Conservation (phyloP, 2,113 vertebrate genomes). For the Saguinus imperator region DNA sequence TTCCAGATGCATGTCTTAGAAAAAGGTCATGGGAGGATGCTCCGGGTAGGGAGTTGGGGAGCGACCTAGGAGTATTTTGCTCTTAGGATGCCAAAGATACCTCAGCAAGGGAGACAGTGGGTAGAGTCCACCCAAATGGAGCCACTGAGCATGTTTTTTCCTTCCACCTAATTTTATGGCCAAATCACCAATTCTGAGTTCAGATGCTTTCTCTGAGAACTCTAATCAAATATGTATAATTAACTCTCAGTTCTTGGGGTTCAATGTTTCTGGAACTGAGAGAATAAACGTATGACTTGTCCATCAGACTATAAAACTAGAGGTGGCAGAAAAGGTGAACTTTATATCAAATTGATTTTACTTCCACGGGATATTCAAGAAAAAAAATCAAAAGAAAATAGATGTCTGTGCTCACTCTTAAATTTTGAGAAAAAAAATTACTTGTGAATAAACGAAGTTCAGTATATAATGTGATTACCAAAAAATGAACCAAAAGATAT, state of each 20-base stretch:
- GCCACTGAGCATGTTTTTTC: not conserved
- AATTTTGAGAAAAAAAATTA: slow-evolving; percentile 57
- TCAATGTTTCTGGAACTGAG: slow-evolving; percentile 34
- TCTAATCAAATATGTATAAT: slow-evolving; percentile 44
- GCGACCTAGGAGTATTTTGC: not conserved
- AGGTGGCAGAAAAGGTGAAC: not conserved
- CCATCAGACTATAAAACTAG: slow-evolving; percentile 46
- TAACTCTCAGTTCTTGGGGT: not conserved
- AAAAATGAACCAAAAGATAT: slow-evolving; percentile 47
- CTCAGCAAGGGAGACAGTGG: not conserved
- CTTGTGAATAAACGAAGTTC: slow-evolving; percentile 61
- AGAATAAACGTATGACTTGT: not conserved
- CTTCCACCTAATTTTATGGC: not conserved
- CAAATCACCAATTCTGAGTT: not conserved
- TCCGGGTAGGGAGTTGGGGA: not conserved
- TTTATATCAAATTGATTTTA: slow-evolving; percentile 49
- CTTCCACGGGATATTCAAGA: slow-evolving; percentile 1
- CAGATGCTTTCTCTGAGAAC: not conserved
- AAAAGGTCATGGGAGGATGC: not conserved
- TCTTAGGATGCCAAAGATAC: not conserved
- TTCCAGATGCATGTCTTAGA: not conserved
- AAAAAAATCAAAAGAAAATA: slow-evolving; percentile 41
- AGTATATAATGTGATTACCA: slow-evolving; percentile 68
- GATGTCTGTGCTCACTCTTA: slow-evolving; percentile 42
- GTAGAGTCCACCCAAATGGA: not conserved